phyloP scores from a whole-genome alignment of 2,113 vertebrate genomes.

The Apteryx owenii region DNA sequence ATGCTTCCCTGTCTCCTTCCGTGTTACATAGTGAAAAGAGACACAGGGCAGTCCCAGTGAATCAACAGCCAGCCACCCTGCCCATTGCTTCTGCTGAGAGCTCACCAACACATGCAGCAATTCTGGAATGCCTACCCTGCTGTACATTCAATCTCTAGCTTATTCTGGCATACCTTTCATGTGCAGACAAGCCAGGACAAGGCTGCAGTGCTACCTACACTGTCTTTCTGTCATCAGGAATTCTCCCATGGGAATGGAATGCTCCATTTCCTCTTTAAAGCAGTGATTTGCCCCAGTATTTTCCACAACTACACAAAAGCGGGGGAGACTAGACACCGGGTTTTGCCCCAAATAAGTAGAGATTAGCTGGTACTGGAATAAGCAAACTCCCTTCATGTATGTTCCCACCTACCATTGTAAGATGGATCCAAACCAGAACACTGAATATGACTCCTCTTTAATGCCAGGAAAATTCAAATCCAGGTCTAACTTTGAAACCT shows the following conservation, averaged over 20 bases:
- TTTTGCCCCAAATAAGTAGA: not conserved
- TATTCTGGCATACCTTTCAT: slow-evolving; percentile 30
- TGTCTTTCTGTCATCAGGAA: slow-evolving; percentile 27
- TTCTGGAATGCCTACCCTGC: not conserved
- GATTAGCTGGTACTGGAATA: not conserved
- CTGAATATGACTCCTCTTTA: not conserved
- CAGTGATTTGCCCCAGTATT: not conserved
- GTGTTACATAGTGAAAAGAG: not conserved
- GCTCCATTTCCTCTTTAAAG: slow-evolving; percentile 44
- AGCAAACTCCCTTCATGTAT: not conserved
- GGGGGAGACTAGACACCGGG: not conserved
- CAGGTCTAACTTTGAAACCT: not conserved
- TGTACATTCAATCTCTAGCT: slow-evolving; percentile 22
- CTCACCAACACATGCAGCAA: not conserved
- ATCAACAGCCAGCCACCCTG: not conserved
- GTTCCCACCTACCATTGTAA: not conserved
- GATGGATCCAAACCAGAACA: not conserved
- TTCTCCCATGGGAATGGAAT: slow-evolving; percentile 34
- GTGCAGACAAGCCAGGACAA: slow-evolving; percentile 51
- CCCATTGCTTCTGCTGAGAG: not conserved
- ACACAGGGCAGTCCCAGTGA: not conserved
- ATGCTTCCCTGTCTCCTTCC: not conserved
- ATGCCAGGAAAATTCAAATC: slow-evolving; percentile 27
- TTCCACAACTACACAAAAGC: not conserved
- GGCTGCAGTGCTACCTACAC: slow-evolving; percentile 7